Evolutionary conservation across 2,888 invertebrate genomes (phyloP).

Genomic region (Graphium colonna): DNA sequence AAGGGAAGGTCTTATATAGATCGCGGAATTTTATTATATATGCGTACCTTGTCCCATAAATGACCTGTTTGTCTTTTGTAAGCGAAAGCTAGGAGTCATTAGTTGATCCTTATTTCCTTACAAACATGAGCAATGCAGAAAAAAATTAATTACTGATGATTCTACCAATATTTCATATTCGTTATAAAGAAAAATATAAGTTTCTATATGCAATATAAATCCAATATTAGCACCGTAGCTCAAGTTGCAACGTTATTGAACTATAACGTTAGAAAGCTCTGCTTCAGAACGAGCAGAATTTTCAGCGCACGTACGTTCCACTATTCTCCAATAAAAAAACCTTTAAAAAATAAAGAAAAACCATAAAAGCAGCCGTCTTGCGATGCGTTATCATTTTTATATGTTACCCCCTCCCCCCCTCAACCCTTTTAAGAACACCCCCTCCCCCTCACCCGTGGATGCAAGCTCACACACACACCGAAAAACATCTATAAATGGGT

Average conservation of each 20-base stretch:
- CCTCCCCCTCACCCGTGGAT: conserved; percentile 47
- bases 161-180: too few relatives aligned
- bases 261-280: conserved; percentile 28
- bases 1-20: too few relatives aligned
- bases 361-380: conserved; percentile 80
- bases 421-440: conserved; percentile 49
- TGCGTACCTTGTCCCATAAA: too few relatives aligned
- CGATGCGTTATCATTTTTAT: conserved; percentile 81
- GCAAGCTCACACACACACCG: conserved; percentile 56
- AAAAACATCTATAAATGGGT: conserved; percentile 72
- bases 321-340: conserved; percentile 65
- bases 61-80: too few relatives aligned
- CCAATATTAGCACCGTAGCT: not conserved
- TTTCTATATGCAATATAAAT: not conserved
- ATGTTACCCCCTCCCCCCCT: conserved; percentile 62
- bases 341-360: conserved; percentile 77
- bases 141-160: too few relatives aligned
- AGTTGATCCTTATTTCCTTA: too few relatives aligned
- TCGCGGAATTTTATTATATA: too few relatives aligned
- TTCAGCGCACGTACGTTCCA: conserved; percentile 34
- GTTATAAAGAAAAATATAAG: too few relatives aligned
- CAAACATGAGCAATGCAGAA: too few relatives aligned
- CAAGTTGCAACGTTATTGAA: not conserved
- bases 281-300: conserved; percentile 33
- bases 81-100: too few relatives aligned